Base-by-base conservation (phyloP, 1,140 invertebrate species). In the Anastatus disparis region DNA sequence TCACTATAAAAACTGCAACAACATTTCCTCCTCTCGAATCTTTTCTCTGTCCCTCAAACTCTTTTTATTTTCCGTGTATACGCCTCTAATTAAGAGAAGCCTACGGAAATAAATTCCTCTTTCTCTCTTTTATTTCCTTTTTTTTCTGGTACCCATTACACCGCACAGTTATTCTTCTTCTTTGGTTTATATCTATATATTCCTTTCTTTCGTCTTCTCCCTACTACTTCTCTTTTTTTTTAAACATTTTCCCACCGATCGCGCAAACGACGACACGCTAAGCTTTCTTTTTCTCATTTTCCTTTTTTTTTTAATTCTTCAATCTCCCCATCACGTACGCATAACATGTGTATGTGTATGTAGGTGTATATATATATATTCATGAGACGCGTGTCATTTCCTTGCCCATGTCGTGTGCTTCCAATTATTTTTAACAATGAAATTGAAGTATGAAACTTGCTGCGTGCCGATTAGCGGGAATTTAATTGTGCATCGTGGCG, bases 381-480 rank as follows among this genome's bases (percentile, higher is more conserved):
- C 31, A 10, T 35, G 4, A 35, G 4, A 71, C 68, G 68, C 64
- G 56, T 66, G 66, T 68, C 70, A 73, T 62, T 61, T 50, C 58
- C 65, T 63, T 13, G 12, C 27, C 55, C 48, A 55, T 29, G 24
- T 17, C 66, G 56, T 26, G 62, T 63, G 67, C 59, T 55, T 75
- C 74, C 78, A 78, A 81, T 80, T 80, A 77, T 79, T 80, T 78
- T 77, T 75, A 76, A 76, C 72, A 76, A 74, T 74, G 75, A 78
- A 79, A 78, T 77, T 78, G 75, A 76, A 78, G 77, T 80, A 79
- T 78, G 77, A 73, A 72, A 70, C 74, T 74, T 55, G n/a, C n/a
- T n/a, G n/a, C n/a, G n/a, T n/a, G 70, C 40, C 78, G 81, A 83
- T 84, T 82, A 84, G 80, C 73, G 71, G 68, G 77, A 79, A 83